Conservation (phyloP, 2,113 vertebrate genomes). For the Dicerorhinus sumatrensis region DNA sequence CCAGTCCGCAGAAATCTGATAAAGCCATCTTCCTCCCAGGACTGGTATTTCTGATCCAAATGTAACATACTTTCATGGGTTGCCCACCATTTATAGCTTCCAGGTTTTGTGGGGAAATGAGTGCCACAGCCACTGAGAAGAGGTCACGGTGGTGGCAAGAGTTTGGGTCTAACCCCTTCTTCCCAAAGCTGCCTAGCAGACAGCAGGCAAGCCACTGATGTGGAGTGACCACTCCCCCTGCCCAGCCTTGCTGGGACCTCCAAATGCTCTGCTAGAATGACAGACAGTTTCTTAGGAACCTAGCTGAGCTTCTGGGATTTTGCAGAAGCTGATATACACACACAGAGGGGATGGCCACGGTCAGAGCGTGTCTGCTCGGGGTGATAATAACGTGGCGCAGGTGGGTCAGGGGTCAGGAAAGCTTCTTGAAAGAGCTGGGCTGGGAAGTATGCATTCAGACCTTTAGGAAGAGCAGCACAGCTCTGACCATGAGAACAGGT, state of each 20-base stretch:
- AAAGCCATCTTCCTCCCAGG: not conserved
- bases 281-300: not conserved
- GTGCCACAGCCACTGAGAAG: not conserved
- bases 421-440: not conserved
- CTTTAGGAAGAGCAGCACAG: not conserved
- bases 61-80: not conserved
- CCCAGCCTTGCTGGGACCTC: not conserved
- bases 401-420: not conserved
- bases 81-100: not conserved
- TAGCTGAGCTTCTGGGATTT: not conserved
- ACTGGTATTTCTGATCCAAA: not conserved
- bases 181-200: not conserved
- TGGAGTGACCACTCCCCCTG: not conserved
- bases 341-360: not conserved
- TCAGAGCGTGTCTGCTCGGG: not conserved
- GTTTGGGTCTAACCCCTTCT: not conserved
- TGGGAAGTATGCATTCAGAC: not conserved
- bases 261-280: not conserved
- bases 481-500: accelerated
- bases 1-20: not conserved
- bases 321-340: not conserved
- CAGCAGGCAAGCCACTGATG: not conserved
- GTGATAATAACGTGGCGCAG: not conserved
- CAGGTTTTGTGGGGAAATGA: not conserved
- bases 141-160: not conserved